These are phyloP conservation scores for Collichthys lucidus DNA, from an alignment of 2,113 vertebrate genomes.

Conservation along the genomic window DNA sequence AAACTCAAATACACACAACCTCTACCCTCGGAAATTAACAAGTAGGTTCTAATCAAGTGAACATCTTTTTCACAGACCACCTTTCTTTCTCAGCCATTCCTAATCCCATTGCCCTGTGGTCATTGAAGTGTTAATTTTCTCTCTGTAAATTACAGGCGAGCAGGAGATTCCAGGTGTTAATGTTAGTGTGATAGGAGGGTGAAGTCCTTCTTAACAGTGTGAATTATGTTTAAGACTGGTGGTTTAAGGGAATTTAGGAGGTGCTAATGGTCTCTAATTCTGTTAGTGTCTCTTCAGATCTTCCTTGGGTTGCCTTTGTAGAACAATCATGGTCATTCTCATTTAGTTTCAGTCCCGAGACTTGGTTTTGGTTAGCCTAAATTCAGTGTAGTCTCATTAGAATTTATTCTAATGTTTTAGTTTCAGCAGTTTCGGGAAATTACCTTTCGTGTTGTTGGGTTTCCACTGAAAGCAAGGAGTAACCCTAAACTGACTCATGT, in stretches of 20 bases:
- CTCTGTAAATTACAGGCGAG: conserved; percentile 55
- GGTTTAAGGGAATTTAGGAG: conserved; percentile 36
- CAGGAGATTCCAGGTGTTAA: conserved; percentile 61
- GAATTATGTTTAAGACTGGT: conserved; percentile 41
- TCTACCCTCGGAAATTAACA: conserved; percentile 6
- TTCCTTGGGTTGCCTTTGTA: conserved; percentile 2
- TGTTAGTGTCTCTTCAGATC: conserved; percentile 20
- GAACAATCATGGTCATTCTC: conserved; percentile 13
- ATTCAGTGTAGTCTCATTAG: not conserved
- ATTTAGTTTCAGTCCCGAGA: conserved; percentile 5
- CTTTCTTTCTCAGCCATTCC: not conserved
- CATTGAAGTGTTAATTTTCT: conserved; percentile 48
- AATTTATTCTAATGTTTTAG: not conserved
- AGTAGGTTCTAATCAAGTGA: conserved; percentile 9
- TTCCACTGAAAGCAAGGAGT: not conserved
- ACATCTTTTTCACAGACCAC: not conserved
- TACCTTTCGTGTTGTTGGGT: not conserved
- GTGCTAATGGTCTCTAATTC: conserved; percentile 54
- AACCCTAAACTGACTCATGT: not conserved
- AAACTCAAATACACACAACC: conserved; percentile 15
- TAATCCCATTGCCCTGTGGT: conserved; percentile 8
- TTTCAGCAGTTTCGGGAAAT: not conserved
- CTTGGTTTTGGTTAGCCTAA: not conserved
- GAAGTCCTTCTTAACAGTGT: conserved; percentile 27
- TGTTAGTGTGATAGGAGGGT: conserved; percentile 22